phyloP scores from a whole-genome alignment of 2,888 invertebrate genomes.

The Teleogryllus oceanicus region DNA sequence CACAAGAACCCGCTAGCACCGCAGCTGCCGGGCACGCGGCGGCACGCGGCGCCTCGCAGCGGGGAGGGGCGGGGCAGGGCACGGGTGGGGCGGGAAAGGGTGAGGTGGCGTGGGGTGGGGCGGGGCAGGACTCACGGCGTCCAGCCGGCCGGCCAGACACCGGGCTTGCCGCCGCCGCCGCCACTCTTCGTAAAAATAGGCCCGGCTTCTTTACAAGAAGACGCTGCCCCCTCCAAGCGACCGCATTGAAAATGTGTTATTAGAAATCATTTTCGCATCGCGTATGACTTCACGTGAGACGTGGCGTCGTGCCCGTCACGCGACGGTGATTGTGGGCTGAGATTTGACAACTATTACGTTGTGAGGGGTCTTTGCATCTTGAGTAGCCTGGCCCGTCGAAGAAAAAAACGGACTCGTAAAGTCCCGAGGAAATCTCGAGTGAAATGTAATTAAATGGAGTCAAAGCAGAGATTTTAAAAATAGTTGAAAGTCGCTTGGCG shows the following conservation, averaged over 20 bases:
- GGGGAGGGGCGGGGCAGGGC: neutral
- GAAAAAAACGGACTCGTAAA: neutral
- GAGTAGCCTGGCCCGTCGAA: neutral
- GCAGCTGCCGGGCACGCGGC: neutral
- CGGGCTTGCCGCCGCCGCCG: too few species aligned
- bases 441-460: neutral
- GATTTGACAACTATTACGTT: neutral
- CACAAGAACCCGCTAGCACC: neutral
- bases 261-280: conserved; percentile 10
- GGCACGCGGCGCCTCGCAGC: neutral
- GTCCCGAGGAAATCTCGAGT: neutral
- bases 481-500: too few species aligned
- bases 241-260: neutral
- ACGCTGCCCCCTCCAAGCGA: neutral
- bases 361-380: neutral
- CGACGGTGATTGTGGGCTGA: neutral
- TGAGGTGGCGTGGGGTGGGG: neutral
- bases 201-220: too few species aligned
- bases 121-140: too few species aligned
- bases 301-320: neutral
- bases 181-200: too few species aligned
- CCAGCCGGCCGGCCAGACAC: too few species aligned
- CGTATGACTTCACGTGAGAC: neutral
- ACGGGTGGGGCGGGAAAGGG: too few species aligned
- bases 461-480: too few species aligned